A percentile compares a stretch with the other conserved stretches of the same genome.
These are phyloP conservation scores for Diarsia mendica DNA, from an alignment of 2,888 invertebrate genomes.

Conservation along the genomic window DNA sequence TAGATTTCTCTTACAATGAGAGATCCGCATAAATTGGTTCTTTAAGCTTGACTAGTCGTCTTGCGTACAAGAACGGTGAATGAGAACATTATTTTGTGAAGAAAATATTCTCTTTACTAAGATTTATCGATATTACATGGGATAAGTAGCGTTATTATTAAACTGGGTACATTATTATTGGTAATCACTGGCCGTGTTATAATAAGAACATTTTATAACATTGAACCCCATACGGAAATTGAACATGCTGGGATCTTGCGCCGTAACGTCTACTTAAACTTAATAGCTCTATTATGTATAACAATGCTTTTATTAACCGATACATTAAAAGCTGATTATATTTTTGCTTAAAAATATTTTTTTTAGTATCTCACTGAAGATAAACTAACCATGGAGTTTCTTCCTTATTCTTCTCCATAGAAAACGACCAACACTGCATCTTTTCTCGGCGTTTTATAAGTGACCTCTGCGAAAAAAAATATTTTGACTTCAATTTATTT, in stretches of 20 bases:
- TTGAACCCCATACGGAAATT: conserved; percentile 61
- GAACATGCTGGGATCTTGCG: conserved; percentile 48
- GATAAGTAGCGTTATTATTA: conserved; percentile 63
- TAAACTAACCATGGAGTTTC: too few species aligned
- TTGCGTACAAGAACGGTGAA: conserved; percentile 23
- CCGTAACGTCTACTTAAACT: conserved; percentile 50
- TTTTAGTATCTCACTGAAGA: too few species aligned
- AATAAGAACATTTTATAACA: conserved; percentile 58
- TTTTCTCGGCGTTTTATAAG: too few species aligned
- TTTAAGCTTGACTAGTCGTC: too few species aligned
- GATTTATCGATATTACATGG: conserved; percentile 58
- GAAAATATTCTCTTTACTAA: conserved; percentile 49
- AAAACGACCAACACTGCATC: too few species aligned
- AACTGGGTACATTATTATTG: conserved; percentile 60
- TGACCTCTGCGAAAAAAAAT: too few species aligned
- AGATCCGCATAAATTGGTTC: too few species aligned
- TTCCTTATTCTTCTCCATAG: too few species aligned
- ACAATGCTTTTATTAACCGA: conserved; percentile 45
- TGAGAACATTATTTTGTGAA: conserved; percentile 42
- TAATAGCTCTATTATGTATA: conserved; percentile 63
- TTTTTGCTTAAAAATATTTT: neutral
- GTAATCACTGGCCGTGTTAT: conserved; percentile 58
- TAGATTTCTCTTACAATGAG: too few species aligned
- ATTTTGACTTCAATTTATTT: too few species aligned
- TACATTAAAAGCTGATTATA: conserved; percentile 31